A percentile compares a stretch with the other conserved stretches of the same genome.
Conservation (phyloP, 2,113 vertebrate genomes). For the Phaethon lepturus region DNA sequence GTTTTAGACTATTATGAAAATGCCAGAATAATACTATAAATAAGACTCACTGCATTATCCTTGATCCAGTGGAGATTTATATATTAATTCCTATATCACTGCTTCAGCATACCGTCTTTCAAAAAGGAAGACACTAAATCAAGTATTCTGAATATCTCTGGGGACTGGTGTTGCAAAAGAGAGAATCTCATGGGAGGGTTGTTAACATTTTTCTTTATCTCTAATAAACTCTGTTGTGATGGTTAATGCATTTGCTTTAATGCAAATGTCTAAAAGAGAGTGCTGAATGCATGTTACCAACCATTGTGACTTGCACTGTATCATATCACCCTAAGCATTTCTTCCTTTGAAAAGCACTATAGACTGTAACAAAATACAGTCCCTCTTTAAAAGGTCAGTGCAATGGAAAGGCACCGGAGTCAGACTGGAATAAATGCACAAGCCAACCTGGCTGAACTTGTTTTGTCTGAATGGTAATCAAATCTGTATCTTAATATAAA, state of each 20-base stretch:
- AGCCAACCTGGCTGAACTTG: slow-evolving; percentile 75
- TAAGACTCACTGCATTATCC: neutral
- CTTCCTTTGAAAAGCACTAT: slow-evolving; percentile 31
- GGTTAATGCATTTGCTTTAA: neutral
- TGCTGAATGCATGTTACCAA: neutral
- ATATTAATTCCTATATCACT: neutral
- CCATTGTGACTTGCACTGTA: neutral
- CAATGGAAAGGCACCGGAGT: slow-evolving; percentile 51
- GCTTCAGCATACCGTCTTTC: neutral
- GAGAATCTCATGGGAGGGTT: neutral
- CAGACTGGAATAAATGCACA: slow-evolving; percentile 36
- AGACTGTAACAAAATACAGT: slow-evolving; percentile 25
- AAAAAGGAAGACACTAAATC: neutral
- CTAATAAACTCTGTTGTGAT: neutral
- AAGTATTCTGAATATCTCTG: neutral
- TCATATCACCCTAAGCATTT: neutral
- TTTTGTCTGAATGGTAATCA: slow-evolving; percentile 74
- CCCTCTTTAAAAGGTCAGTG: neutral
- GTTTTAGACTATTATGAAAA: neutral
- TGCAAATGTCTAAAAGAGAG: neutral
- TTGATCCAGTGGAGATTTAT: neutral
- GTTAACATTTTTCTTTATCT: slow-evolving; percentile 9
- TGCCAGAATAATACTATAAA: neutral
- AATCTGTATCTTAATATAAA: slow-evolving; percentile 72
- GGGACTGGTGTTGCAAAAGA: neutral